phyloP scores from a whole-genome alignment of 2,888 invertebrate species.

The Encarsia formosa region DNA sequence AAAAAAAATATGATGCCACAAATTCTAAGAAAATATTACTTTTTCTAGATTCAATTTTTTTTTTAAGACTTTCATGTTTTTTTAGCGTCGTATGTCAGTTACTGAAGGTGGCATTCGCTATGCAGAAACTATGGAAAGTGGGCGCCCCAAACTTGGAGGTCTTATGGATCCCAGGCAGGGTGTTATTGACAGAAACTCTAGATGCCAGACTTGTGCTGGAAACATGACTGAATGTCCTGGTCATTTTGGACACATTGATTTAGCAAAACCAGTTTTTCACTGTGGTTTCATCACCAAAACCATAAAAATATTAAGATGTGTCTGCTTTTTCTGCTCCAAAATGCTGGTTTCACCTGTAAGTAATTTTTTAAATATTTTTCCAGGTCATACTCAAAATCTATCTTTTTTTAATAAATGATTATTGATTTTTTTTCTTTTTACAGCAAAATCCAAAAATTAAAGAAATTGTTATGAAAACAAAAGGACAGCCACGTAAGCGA shows the following conservation, averaged over 20 bases:
- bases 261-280: slow-evolving; percentile 98
- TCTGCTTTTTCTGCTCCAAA: slow-evolving; percentile 98
- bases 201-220: slow-evolving; percentile 94
- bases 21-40: background rate
- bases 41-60: slow-evolving; percentile 11
- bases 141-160: slow-evolving; percentile 94
- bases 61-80: slow-evolving; percentile 32
- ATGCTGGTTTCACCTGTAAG: slow-evolving; percentile 74
- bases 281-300: slow-evolving; percentile 96
- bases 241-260: slow-evolving; percentile 97
- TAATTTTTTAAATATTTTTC: slow-evolving; percentile 2
- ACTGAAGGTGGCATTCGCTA: slow-evolving; percentile 95
- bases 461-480: slow-evolving; percentile 92
- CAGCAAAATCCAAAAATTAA: slow-evolving; percentile 87
- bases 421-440: slow-evolving; percentile 31
- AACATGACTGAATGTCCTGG: slow-evolving; percentile 99
- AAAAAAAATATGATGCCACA: slow-evolving; percentile 5
- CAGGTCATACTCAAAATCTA: background rate
- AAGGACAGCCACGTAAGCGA: slow-evolving; percentile 92
- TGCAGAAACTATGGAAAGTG: slow-evolving; percentile 98
- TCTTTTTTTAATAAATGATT: background rate
- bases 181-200: slow-evolving; percentile 87
- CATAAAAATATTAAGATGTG: slow-evolving; percentile 95
- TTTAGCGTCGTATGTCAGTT: slow-evolving; percentile 94
- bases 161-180: slow-evolving; percentile 99